phyloP scores from a whole-genome alignment of 2,797 vertebrate species.

The Morelia viridis region DNA sequence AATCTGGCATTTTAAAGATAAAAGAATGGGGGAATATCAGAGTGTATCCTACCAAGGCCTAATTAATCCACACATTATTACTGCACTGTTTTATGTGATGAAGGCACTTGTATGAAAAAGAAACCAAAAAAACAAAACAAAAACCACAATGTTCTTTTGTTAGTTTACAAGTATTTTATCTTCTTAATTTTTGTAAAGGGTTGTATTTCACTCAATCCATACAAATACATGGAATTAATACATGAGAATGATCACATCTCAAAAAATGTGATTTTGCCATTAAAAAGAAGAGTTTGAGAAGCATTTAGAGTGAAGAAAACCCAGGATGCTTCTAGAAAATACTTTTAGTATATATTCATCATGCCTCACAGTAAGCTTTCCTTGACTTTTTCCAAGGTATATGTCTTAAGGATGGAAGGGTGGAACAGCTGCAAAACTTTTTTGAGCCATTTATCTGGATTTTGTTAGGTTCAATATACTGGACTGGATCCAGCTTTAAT shows the following conservation, averaged over 20 bases:
- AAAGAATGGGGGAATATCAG: constrained; percentile 45
- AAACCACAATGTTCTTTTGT: background rate
- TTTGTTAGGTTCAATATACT: constrained; percentile 3
- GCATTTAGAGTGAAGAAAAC: constrained; percentile 15
- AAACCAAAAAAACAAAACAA: background rate
- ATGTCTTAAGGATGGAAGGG: background rate
- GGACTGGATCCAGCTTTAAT: background rate
- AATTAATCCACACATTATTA: background rate
- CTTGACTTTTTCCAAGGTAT: background rate
- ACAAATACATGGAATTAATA: background rate
- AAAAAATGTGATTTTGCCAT: background rate
- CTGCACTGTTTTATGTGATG: background rate
- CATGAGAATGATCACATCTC: background rate
- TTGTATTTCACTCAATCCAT: background rate
- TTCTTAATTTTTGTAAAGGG: background rate
- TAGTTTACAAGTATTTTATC: background rate
- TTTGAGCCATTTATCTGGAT: background rate
- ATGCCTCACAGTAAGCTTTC: background rate
- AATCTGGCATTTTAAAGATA: constrained; percentile 49
- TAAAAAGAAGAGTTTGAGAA: constrained; percentile 3
- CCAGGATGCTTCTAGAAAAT: background rate
- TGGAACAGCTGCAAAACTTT: too few relatives aligned
- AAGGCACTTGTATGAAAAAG: background rate
- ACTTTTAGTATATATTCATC: background rate
- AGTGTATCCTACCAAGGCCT: constrained; percentile 33